phyloP scores from a whole-genome alignment of 2,888 invertebrate genomes.

The Stenotaenia linearis region DNA sequence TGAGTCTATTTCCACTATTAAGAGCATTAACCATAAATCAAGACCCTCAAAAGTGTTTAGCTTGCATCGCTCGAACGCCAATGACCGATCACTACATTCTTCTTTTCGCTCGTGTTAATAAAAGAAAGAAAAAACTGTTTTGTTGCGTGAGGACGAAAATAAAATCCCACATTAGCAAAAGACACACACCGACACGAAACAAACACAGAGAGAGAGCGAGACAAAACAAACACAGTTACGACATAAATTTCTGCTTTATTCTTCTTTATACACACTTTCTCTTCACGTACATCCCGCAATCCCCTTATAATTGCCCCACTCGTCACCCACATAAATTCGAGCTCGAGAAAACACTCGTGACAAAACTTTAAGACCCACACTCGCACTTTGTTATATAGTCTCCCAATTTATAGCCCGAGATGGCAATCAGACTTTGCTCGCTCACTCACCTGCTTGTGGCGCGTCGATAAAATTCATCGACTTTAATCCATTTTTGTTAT shows the following conservation, averaged over 20 bases:
- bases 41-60: conserved; percentile 1
- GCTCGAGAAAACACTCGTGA: neutral
- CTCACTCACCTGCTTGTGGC: neutral
- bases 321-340: neutral
- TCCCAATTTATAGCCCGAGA: neutral
- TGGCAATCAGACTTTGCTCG: neutral
- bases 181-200: neutral
- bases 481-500: conserved; percentile 15
- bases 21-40: conserved; percentile 17
- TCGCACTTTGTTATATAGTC: neutral
- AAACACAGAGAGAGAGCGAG: neutral
- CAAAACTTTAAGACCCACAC: conserved; percentile 5
- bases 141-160: neutral
- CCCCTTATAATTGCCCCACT: conserved; percentile 20
- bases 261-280: conserved; percentile 10
- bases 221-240: neutral
- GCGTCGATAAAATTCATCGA: conserved; percentile 5
- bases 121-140: too few relatives aligned
- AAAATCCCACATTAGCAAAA: neutral
- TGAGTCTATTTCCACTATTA: conserved; percentile 19
- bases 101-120: neutral
- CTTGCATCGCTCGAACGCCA: neutral
- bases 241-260: conserved; percentile 21
- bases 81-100: neutral
- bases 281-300: conserved; percentile 15